Evolutionary conservation across 2,888 invertebrate genomes (phyloP), one percentile per base, ranked within the genome.

Genomic region (Hipparchia sbordonii): DNA sequence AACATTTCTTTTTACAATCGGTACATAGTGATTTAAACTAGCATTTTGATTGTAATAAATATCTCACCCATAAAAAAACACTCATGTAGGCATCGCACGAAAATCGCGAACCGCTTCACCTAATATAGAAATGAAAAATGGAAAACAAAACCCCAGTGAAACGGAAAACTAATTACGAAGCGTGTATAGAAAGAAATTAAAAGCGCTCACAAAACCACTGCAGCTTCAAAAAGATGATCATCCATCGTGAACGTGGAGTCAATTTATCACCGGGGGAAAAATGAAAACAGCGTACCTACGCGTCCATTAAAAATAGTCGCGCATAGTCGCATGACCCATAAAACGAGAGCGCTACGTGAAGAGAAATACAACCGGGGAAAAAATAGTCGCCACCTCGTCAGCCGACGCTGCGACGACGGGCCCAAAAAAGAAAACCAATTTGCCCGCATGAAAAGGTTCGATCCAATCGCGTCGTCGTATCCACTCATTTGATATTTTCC

Each of bases 381-480:
- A 88, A 85, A 83, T 87, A 85, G 85, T 83, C 86, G 81, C 85
- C 87, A 89, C 90, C 89, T 89, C 89, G 90, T 87, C 90, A 89
- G 85, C 79, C 84, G 85, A 85, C 85, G 85, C 84, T 84, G 84
- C 85, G 85, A 84, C 85, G 85, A 23, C 23, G 23, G 23, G 83
- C 90, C 89, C 89, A 93, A 93, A 92, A 68, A 92, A 92, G 91
- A 93, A 93, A 93, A 93, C 91, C 92, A 93, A 93, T 93, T 93
- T 91, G 89, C 85, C 85, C 92, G 92, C 91, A 87, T 92, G 92
- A 93, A 93, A 93, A 92, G 93, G 87, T 89, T 89, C 91, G 89
- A 91, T 90, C 90, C 90, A 88, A 91, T 91, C 87, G 87, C 84
- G 79, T 79, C 80, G 85, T 86, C 90, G 89, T 90, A 91, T 91